Base-by-base conservation (phyloP, 1,140 invertebrate species). In the Laupala kohalensis region DNA sequence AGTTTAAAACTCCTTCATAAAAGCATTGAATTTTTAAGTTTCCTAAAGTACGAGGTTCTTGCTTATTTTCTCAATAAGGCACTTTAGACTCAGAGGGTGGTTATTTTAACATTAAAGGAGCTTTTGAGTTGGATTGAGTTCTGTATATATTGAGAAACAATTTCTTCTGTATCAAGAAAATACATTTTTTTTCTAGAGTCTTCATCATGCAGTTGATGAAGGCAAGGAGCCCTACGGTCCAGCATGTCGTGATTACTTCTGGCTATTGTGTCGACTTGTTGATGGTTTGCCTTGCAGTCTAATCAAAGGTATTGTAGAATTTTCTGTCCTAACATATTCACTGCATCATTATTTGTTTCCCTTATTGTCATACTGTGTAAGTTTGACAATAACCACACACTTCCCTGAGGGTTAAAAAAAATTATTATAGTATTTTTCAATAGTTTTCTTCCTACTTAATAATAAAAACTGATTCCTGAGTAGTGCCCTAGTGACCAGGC, bases 221-320 rank as follows among this genome's bases (percentile, higher is more conserved):
- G 90, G 92, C 3, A 96, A 96, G 77, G 94, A 96, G 77, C 92
- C 93, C 0, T 96, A 94, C 79, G 94, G 94, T 2, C 93, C 94
- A 5, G 93, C 94, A 5, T 96, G 94, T 80, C 81, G 94, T 25
- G 95, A 97, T 79, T 97, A 96, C 80, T 96, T 97, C 78, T 96
- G 94, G 93, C 81, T 97, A 0, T 83, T 95, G 2, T 94, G 93
- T 76, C 85, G 93, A 23, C 82, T 97, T 6, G 90, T 97, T 5
- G 94, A 97, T 76, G 91, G 90, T 6, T 78, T 95, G 6, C 90
- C 92, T 0, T 87, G 89, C 73, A 92, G 93, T 75, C 85, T 90
- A 73, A 86, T 92, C 29, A 91, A 89, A 82, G 87, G 88, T 78
- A 77, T 30, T 28, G 62, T 73, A 13, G 13, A n/a, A n/a, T n/a